These are phyloP conservation scores for Mechanitis mazaeus DNA, from an alignment of 2,888 invertebrate genomes.

Conservation along the genomic window DNA sequence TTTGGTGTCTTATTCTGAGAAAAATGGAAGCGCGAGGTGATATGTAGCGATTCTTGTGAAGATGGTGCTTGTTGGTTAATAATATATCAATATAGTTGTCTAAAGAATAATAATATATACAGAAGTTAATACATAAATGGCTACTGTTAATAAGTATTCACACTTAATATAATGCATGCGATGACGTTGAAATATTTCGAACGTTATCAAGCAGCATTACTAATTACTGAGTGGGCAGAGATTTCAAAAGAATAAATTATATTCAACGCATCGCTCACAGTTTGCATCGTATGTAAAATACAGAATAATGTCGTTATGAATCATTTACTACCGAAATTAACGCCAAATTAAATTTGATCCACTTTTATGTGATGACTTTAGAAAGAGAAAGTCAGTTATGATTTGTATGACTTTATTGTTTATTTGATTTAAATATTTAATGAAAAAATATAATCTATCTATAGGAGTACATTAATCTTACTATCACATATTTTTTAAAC, in stretches of 20 bases:
- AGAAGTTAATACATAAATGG: slow-evolving; percentile 4
- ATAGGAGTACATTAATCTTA: slow-evolving; percentile 1
- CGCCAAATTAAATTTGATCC: slow-evolving; percentile 32
- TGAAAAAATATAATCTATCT: slow-evolving; percentile 7
- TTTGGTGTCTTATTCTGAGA: slow-evolving; percentile 30
- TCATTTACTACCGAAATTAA: slow-evolving; percentile 33
- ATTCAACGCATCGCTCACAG: slow-evolving; percentile 22
- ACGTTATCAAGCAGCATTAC: slow-evolving; percentile 15
- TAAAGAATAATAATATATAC: slow-evolving; percentile 4
- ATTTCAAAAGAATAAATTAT: slow-evolving; percentile 27
- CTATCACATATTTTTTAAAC: slow-evolving; percentile 7
- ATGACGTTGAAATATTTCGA: slow-evolving; percentile 14
- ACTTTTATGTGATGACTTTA: slow-evolving; percentile 27
- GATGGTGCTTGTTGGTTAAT: background rate
- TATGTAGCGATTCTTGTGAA: background rate
- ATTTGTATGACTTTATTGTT: slow-evolving; percentile 22
- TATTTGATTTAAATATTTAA: slow-evolving; percentile 12
- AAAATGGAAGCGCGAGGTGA: slow-evolving; percentile 13
- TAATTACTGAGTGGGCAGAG: slow-evolving; percentile 18
- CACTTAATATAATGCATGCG: background rate
- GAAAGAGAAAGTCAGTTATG: slow-evolving; percentile 33
- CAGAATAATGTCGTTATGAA: slow-evolving; percentile 31
- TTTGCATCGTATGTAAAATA: slow-evolving; percentile 15
- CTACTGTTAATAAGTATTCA: slow-evolving; percentile 5
- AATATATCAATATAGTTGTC: background rate